These are phyloP conservation scores for Homarus gammarus DNA, from an alignment of 2,888 invertebrate genomes.

Conservation along the genomic window DNA sequence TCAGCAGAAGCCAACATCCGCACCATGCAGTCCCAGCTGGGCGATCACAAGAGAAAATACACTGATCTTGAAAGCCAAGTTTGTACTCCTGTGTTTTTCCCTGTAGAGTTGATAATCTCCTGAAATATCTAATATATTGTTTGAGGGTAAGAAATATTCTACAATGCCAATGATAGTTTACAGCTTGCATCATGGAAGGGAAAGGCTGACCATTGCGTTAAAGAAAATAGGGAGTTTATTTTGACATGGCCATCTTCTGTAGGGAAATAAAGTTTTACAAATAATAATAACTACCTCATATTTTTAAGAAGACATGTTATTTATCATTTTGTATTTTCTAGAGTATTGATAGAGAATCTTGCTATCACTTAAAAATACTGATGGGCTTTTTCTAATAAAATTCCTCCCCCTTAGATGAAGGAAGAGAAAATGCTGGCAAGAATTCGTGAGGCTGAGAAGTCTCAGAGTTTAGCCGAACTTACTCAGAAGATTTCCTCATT, in stretches of 20 bases:
- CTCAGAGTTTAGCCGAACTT: constrained; percentile 94
- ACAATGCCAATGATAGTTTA: too few species aligned
- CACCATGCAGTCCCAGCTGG: constrained; percentile 87
- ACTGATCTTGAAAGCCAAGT: constrained; percentile 81
- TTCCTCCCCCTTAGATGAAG: too few species aligned
- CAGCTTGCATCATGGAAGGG: too few species aligned
- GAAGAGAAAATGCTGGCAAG: constrained; percentile 96
- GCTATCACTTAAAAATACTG: too few species aligned
- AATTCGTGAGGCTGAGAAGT: constrained; percentile 96
- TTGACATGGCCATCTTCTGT: too few species aligned
- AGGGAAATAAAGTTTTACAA: too few species aligned
- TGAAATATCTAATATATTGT: background rate
- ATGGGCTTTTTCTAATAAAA: too few species aligned
- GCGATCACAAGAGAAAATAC: constrained; percentile 91
- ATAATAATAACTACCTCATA: too few species aligned
- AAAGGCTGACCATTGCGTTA: too few species aligned
- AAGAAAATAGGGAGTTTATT: too few species aligned
- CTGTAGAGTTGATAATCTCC: background rate
- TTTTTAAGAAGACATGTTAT: background rate
- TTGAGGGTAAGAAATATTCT: too few species aligned
- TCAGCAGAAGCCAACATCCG: constrained; percentile 86
- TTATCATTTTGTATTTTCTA: background rate
- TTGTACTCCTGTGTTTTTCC: background rate
- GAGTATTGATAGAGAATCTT: too few species aligned
- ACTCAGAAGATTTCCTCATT: constrained; percentile 95